Conservation (phyloP, 2,888 invertebrate genomes). For the Gastrophysa polygoni region DNA sequence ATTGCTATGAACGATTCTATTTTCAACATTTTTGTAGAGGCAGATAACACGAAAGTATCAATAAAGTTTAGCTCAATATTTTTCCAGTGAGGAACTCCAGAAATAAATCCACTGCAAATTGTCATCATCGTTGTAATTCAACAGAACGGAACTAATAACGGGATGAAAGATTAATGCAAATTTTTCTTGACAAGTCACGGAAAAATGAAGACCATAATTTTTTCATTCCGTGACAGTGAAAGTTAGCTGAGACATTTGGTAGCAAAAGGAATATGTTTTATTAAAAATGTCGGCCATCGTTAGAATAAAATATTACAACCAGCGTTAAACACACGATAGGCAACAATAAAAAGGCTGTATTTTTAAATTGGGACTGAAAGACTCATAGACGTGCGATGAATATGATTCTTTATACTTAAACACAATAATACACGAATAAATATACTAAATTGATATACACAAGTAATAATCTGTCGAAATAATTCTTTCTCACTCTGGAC, state of each 20-base stretch:
- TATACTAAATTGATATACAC: too few species aligned
- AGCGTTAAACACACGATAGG: constrained; percentile 31
- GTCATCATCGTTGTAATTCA: constrained; percentile 7
- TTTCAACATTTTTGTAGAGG: background rate
- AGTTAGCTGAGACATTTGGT: background rate
- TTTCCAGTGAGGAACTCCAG: too few species aligned
- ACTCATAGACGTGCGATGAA: constrained; percentile 15
- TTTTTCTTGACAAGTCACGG: constrained; percentile 13
- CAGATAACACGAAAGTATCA: too few species aligned
- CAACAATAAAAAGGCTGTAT: constrained; percentile 30
- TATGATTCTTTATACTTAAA: too few species aligned
- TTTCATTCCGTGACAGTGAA: constrained; percentile 14
- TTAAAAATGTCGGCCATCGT: constrained; percentile 33
- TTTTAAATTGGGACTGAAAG: constrained; percentile 3
- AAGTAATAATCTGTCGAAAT: too few species aligned
- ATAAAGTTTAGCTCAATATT: too few species aligned
- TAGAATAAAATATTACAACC: constrained; percentile 30
- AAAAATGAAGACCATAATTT: constrained; percentile 21
- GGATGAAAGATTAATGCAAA: constrained; percentile 14
- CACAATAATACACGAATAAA: too few species aligned
- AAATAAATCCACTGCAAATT: constrained; percentile 19
- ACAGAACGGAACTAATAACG: constrained; percentile 16
- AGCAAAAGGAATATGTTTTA: constrained; percentile 15
- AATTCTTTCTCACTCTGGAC: too few species aligned
- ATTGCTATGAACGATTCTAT: too few species aligned